Base-by-base conservation (phyloP, 2,797 vertebrate species). In the Melanotaenia parkinsoni region DNA sequence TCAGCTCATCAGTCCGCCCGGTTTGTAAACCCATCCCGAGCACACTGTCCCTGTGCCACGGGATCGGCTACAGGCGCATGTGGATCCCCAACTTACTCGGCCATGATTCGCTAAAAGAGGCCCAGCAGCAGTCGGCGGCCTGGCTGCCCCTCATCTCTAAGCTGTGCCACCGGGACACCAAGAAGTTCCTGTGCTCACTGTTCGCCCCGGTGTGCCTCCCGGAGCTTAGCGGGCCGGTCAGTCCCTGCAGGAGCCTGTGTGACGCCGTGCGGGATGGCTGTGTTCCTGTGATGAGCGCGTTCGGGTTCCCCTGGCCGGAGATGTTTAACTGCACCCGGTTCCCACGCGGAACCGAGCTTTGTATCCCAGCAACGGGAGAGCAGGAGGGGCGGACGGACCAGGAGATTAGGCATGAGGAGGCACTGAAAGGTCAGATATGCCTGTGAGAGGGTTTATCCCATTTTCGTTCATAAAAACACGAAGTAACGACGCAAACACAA, bases 301-400 rank as follows among this genome's bases (percentile, higher is more conserved):
- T 96, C 43, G 95, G 95, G 0, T 96, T 96, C 77, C 95, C 95
- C 0, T 95, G 95, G 95, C 95, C 95, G 0, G 87, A 95, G 57
- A 95, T 95, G 92, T 95, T 96, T 18, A 94, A 96, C 87, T 96
- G 95, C 72, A 92, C 67, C 70, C 90, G 91, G 20, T 96, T 96
- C 70, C 95, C 95, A 0, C 77, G 40, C 6, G 91, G 88, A 20
- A 91, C 92, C 7, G 87, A 94, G 18, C 93, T 96, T 11, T 96
- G 95, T 60, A 91, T 96, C 86, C 94, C 94, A 1, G 83, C 83
- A 1, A 90, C 88, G 53, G 90, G 82, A 12, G 87, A 86, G 54
- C 74, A 26, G 14, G 82, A 81, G 33, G 76, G n/a, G 6, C 59
- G 62, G 56, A 74, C 28, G 33, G 85, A 20, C 4, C 90, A 83